These are phyloP conservation scores for Mythimna pallens DNA, from an alignment of 2,888 invertebrate species.

Conservation along the genomic window DNA sequence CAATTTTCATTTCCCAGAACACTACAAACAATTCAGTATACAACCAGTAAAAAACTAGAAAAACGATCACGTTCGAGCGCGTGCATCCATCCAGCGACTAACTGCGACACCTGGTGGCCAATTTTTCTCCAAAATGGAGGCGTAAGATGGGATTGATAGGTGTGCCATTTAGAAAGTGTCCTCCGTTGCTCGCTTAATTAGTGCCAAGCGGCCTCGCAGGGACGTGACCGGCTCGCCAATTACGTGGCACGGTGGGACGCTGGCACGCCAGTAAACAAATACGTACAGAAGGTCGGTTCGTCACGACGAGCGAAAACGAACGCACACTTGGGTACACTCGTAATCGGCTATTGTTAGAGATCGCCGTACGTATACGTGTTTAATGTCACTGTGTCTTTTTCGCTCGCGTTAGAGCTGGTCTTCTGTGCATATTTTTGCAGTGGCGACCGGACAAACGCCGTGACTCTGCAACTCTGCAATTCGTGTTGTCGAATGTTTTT, in stretches of 20 bases:
- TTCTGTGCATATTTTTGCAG: neutral
- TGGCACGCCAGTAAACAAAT: neutral
- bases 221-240: conserved; percentile 66
- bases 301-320: neutral
- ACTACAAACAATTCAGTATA: conserved; percentile 38
- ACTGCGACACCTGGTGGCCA: conserved; percentile 55
- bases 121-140: conserved; percentile 71
- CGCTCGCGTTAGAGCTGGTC: neutral
- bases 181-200: conserved; percentile 67
- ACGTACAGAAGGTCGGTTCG: conserved; percentile 8
- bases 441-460: conserved; percentile 6
- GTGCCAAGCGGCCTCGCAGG: conserved; percentile 57
- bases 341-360: neutral
- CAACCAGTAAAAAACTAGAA: conserved; percentile 42
- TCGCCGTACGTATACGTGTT: neutral
- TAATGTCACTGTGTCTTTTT: neutral
- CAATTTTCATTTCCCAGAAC: conserved; percentile 33
- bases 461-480: conserved; percentile 53
- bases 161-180: conserved; percentile 68
- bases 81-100: conserved; percentile 55
- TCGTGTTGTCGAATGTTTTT: conserved; percentile 26
- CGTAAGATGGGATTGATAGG: conserved; percentile 74
- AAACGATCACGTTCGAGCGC: conserved; percentile 38
- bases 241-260: conserved; percentile 29
- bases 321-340: neutral